Evolutionary conservation across 2,888 invertebrate genomes (phyloP), one percentile per base, ranked within the genome.

Genomic region (Stenchaetothrips biformis): DNA sequence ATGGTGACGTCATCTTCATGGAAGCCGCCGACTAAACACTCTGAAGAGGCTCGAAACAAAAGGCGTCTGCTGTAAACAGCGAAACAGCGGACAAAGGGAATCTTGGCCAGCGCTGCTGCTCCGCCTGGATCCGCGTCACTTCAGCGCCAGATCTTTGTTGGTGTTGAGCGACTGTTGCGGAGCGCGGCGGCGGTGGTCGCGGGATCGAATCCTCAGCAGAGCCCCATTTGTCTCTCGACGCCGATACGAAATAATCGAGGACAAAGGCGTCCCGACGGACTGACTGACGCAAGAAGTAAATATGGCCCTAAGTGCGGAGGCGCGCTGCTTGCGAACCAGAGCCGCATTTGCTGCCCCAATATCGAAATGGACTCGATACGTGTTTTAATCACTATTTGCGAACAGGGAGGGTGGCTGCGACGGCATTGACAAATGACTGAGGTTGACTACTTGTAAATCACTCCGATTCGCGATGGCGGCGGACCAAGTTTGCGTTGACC

Each of bases 351-450:
- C 16, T 4, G 53, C 53, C 11, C 67, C 67, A 74, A 74, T 74
- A 74, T 74, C 67, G 67, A 74, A 74, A 74, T 74, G 67, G 67
- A 74, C 67, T 74, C 67, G 67, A 74, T 74, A 25, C 67, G 67
- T 74, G 67, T 74, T 74, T 74, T 74, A 74, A 74, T 74, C 67
- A 74, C 67, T 74, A 25, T 74, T 74, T 74, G 67, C 16, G 53
- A 11, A 74, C 1, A 74, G 25, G 67, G 67, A 8, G 11, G 67
- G 21, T 9, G 67, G 67, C 2, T 11, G 21, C 21, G 67, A 67
- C n/a, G 67, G 67, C 67, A 21, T 74, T 74, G 67, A 74, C 67
- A 74, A 74, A 74, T 74, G 67, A 25, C 67, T 21, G 25, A 74
- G 67, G 67, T 74, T 21, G 67, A 74, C 67, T 25, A 74, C 67